These are phyloP conservation scores for Masticophis lateralis DNA, from an alignment of 2,797 vertebrate genomes.

Conservation along the genomic window DNA sequence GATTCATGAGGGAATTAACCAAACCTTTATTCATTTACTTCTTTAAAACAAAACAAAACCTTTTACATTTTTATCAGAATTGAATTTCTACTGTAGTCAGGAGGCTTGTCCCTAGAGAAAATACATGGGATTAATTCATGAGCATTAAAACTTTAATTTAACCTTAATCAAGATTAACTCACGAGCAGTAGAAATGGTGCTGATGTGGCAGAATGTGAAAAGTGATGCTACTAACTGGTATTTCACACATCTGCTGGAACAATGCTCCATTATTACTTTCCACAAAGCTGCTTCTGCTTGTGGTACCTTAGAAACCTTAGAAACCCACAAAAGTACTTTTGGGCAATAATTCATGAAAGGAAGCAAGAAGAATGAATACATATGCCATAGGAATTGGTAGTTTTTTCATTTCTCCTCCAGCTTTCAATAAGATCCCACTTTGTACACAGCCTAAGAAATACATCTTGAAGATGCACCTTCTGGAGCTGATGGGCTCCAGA, in stretches of 20 bases:
- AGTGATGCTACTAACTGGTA: neutral
- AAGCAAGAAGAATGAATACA: neutral
- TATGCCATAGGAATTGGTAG: neutral
- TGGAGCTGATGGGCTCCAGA: neutral
- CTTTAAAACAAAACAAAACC: neutral
- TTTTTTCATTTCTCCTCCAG: neutral
- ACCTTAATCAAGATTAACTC: neutral
- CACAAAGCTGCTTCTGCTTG: neutral
- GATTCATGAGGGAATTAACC: neutral
- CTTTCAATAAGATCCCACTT: neutral
- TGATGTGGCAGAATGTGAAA: neutral
- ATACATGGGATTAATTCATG: neutral
- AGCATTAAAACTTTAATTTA: neutral
- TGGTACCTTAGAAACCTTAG: neutral
- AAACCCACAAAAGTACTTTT: neutral
- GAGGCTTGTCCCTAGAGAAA: neutral
- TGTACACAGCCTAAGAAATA: neutral
- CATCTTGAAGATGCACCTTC: constrained; percentile 35
- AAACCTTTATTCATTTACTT: neutral
- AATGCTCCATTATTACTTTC: neutral
- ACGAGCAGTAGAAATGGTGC: neutral
- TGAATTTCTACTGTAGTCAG: neutral
- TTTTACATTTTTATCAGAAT: neutral
- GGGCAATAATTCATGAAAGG: neutral
- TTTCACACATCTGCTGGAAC: neutral